Evolutionary conservation across 2,797 vertebrate genomes (phyloP).

Genomic region (Pantherophis alleghaniensis): DNA sequence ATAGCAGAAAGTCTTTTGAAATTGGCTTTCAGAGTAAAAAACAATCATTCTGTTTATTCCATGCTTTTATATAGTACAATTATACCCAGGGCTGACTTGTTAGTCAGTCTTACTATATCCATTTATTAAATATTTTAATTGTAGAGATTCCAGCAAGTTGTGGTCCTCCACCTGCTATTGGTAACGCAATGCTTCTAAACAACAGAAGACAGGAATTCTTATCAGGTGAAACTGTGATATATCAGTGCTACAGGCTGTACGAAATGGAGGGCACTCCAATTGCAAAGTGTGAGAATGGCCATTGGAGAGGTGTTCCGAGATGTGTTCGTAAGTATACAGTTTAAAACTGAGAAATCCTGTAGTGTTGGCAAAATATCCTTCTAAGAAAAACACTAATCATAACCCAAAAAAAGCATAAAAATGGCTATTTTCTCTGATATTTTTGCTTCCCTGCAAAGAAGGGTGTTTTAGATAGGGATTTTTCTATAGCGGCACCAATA

Average conservation of each 20-base stretch:
- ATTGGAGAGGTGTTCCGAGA: constrained; percentile 10
- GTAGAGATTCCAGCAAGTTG: not conserved
- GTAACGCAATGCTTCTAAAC: not conserved
- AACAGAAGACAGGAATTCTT: not conserved
- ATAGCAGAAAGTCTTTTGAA: not conserved
- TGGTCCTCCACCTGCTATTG: constrained; percentile 12
- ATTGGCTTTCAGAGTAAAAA: not conserved
- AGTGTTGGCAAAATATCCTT: not conserved
- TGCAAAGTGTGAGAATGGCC: constrained; percentile 3
- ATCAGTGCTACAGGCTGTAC: constrained; percentile 18
- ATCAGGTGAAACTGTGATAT: not conserved
- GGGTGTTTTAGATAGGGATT: not conserved
- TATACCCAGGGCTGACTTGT: not conserved
- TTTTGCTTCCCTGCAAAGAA: not conserved
- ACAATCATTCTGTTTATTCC: not conserved
- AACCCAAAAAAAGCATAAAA: not conserved
- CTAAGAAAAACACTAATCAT: too few species aligned
- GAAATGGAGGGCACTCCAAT: constrained; percentile 28
- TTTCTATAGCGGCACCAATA: not conserved
- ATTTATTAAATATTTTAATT: not conserved
- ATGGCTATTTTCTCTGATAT: not conserved
- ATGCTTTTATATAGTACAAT: too few species aligned
- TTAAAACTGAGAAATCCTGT: too few species aligned
- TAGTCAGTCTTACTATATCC: not conserved
- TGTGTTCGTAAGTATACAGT: constrained; percentile 4